These are phyloP conservation scores for Poecilia wingei DNA, from an alignment of 2,797 vertebrate genomes.

Conservation along the genomic window DNA sequence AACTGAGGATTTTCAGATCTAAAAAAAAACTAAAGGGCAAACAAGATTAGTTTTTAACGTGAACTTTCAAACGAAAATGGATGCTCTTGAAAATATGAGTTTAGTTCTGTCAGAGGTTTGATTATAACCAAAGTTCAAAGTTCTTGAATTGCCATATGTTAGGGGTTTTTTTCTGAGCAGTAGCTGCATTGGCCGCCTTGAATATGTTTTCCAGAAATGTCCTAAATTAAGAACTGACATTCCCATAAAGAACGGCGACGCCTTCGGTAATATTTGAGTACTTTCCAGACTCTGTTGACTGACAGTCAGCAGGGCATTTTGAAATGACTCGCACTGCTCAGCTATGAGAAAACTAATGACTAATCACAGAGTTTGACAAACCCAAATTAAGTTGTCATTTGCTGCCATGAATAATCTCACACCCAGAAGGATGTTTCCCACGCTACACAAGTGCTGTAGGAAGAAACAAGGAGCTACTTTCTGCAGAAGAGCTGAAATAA, in stretches of 20 bases:
- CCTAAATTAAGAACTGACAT: no score
- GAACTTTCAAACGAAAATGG: background rate
- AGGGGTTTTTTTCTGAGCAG: background rate
- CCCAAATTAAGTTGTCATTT: slow-evolving; percentile 53
- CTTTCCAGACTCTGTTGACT: slow-evolving; percentile 11
- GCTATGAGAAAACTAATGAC: slow-evolving; percentile 38
- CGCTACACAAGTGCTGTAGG: slow-evolving; percentile 1
- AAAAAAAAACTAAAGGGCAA: background rate
- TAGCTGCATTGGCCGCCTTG: background rate
- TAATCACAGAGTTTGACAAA: slow-evolving; percentile 49
- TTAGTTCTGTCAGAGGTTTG: background rate
- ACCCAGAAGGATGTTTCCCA: slow-evolving; percentile 22
- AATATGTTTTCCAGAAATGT: background rate
- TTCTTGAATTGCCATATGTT: background rate
- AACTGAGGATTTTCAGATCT: background rate
- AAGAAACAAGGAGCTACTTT: background rate
- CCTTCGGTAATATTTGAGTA: background rate
- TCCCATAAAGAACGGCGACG: background rate
- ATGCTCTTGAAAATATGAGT: background rate
- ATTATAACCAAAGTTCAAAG: background rate
- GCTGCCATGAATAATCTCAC: slow-evolving; percentile 44
- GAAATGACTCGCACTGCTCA: background rate
- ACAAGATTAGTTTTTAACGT: background rate
- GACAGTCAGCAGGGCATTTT: slow-evolving; percentile 26
- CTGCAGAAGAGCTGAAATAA: slow-evolving; percentile 10